Base-by-base conservation (phyloP, 2,888 invertebrate genomes). In the Allolobophora icterica region DNA sequence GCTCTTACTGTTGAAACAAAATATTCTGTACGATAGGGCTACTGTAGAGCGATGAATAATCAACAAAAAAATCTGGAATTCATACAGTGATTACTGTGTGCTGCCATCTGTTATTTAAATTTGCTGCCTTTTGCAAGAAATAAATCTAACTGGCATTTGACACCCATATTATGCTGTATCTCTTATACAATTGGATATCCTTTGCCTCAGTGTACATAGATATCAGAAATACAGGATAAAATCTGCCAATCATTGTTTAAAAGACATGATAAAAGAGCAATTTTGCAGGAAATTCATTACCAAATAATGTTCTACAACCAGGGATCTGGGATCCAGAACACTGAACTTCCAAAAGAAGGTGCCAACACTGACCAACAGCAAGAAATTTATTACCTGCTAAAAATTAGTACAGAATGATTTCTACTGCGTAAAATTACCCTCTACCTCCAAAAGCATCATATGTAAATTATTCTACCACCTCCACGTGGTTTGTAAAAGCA, bases 71-170 rank as follows among this genome's bases (percentile, higher is more conserved):
- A 71, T 11, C 30, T 71, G 71, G 71, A 71, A 71, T 71, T 71
- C 30, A 71, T n/a, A n/a, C n/a, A 71, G 71, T 71, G 71, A 71
- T n/a, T 71, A 30, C 8, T 17, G 15, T 30, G 30, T 71, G 71
- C 71, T 71, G 71, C 71, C 71, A 71, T 71, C 8, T 0, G 30
- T 13, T 5, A 8, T 71, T 71, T n/a, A 71, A 71, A 8, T 71
- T n/a, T 71, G 71, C 71, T 71, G 71, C 71, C 71, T 71, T 52
- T 71, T 71, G 71, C n/a, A 71, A 71, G 71, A 71, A n/a, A 71
- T 71, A 71, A n/a, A 71, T 71, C 71, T 71, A 71, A 71, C 71
- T 71, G 71, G 71, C 71, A 71, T 4, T 8, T 71, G n/a, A 71
- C 30, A 71, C 24, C 6, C 21, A 52, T 24, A 71, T 71, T n/a